Conservation (phyloP, 2,113 vertebrate genomes). For the Notiomystis cincta region DNA sequence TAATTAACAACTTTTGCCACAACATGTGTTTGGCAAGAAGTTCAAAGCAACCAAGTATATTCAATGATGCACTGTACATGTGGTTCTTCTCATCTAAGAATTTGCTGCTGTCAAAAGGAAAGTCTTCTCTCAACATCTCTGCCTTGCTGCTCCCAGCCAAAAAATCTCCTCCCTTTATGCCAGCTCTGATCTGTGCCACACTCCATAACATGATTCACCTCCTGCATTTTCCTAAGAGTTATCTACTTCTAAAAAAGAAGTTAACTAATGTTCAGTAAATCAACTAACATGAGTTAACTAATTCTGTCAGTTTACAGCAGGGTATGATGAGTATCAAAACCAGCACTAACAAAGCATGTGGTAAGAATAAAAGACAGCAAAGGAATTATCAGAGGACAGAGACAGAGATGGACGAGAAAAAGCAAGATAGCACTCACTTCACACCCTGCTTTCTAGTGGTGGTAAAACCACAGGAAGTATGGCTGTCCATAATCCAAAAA, state of each 20-base stretch:
- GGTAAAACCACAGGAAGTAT: not conserved
- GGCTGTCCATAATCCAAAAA: not conserved
- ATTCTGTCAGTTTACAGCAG: not conserved
- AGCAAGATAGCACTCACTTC: not conserved
- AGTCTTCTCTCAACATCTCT: not conserved
- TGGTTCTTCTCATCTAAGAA: not conserved
- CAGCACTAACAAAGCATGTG: not conserved
- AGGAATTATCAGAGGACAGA: rapidly evolving
- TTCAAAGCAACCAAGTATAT: slow-evolving; percentile 11
- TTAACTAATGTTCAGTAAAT: not conserved
- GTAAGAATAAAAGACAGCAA: not conserved
- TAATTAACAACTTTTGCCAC: slow-evolving; percentile 1
- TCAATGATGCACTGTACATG: not conserved
- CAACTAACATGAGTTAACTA: not conserved
- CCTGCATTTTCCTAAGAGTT: not conserved
- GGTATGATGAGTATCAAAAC: not conserved
- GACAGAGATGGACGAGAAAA: not conserved
- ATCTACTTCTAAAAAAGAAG: not conserved
- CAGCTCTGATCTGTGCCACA: not conserved
- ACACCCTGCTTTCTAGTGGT: not conserved
- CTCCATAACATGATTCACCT: not conserved
- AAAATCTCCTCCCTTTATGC: not conserved
- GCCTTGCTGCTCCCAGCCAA: not conserved
- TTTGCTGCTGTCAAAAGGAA: not conserved
- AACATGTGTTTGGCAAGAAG: slow-evolving; percentile 9